Conservation (phyloP, 2,888 invertebrate genomes). For the Mythimna impura region DNA sequence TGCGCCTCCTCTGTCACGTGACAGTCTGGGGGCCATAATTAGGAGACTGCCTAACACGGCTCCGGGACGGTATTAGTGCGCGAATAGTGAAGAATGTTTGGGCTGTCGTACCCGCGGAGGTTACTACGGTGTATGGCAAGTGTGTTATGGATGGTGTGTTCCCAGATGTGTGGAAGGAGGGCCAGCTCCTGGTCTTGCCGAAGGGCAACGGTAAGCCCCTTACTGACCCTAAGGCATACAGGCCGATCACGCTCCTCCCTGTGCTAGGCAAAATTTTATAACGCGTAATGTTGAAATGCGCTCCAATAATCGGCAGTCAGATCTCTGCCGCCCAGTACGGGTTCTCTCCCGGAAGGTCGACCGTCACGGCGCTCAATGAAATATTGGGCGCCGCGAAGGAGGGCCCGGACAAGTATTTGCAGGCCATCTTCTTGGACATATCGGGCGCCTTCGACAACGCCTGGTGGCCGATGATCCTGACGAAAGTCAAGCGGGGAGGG, state of each 20-base stretch:
- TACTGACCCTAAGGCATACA: conserved; percentile 58
- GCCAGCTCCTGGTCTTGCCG: not conserved
- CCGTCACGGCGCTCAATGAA: too few species aligned
- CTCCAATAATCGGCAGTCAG: too few species aligned
- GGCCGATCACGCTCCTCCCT: conserved; percentile 49
- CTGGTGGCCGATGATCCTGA: conserved; percentile 69
- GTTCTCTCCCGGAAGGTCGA: too few species aligned
- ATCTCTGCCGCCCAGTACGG: too few species aligned
- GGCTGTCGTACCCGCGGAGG: conserved; percentile 1
- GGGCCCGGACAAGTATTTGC: conserved; percentile 43
- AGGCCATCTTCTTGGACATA: conserved; percentile 65
- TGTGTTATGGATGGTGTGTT: not conserved
- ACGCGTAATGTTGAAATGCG: too few species aligned
- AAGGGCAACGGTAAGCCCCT: conserved; percentile 60
- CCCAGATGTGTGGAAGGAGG: conserved; percentile 56
- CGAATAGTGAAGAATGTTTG: conserved; percentile 14
- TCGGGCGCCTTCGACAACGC: conserved; percentile 70
- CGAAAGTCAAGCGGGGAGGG: conserved; percentile 13
- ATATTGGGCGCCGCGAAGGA: not conserved
- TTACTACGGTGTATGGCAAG: conserved; percentile 17
- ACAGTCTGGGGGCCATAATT: conserved; percentile 45
- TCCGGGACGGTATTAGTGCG: conserved; percentile 25
- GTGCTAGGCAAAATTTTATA: too few species aligned
- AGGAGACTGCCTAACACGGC: conserved; percentile 59
- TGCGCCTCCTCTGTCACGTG: conserved; percentile 26